Percentiles rank a stretch among this genome's conserved stretches.
Conservation (phyloP, 2,113 vertebrate genomes). For the Zosterops japonicus region DNA sequence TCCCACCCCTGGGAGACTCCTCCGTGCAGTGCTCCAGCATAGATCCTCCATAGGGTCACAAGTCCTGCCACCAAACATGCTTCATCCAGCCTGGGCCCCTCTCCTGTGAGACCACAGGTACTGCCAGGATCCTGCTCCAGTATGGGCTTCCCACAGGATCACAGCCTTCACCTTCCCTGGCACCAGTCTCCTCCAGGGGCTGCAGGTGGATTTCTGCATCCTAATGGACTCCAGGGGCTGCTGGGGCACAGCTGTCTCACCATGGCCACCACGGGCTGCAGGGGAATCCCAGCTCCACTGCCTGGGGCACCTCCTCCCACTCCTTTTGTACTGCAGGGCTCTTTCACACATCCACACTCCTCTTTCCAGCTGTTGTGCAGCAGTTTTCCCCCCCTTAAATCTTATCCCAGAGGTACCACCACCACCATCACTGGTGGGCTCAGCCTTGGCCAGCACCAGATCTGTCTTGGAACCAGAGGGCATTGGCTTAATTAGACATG, state of each 20-base stretch:
- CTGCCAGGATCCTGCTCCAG: neutral
- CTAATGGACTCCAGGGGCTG: neutral
- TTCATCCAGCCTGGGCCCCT: neutral
- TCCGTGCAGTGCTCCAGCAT: rapidly evolving
- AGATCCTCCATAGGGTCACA: neutral
- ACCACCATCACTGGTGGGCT: rapidly evolving
- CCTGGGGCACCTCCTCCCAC: neutral
- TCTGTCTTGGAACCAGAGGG: rapidly evolving
- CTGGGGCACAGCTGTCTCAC: neutral
- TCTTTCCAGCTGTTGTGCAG: neutral
- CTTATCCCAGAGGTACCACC: neutral
- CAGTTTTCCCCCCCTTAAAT: rapidly evolving
- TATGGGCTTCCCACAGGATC: neutral
- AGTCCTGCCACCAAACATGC: neutral
- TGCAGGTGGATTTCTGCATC: neutral
- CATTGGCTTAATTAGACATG: rapidly evolving
- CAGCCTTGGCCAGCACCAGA: rapidly evolving
- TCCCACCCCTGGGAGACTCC: neutral
- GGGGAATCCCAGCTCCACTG: neutral
- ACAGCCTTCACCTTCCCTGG: neutral
- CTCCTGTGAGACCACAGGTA: neutral
- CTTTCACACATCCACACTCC: neutral
- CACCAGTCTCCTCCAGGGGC: neutral
- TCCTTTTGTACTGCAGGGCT: neutral
- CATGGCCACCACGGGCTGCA: rapidly evolving